phyloP scores from a whole-genome alignment of 2,888 invertebrate genomes.

The Drosophila acutilabella region DNA sequence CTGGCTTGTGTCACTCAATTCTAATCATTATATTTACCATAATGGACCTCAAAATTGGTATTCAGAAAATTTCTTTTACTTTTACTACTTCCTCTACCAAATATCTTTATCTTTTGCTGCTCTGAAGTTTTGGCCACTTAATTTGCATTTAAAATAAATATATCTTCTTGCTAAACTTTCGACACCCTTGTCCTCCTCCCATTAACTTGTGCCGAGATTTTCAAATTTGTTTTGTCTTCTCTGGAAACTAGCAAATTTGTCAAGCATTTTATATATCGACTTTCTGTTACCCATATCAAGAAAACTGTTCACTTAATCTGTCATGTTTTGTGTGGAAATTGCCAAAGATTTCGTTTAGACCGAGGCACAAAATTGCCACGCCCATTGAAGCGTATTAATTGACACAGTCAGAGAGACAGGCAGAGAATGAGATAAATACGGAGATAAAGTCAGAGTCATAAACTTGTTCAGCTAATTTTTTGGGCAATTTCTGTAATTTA shows the following conservation, averaged over 20 bases:
- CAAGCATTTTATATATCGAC: slow-evolving; percentile 17
- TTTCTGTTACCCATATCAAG: slow-evolving; percentile 56
- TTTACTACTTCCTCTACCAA: neutral
- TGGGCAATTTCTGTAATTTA: slow-evolving; percentile 36
- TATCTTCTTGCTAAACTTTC: slow-evolving; percentile 11
- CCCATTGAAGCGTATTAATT: slow-evolving; percentile 45
- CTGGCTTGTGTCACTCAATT: neutral
- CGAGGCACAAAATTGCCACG: slow-evolving; percentile 48
- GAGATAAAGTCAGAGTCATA: slow-evolving; percentile 30
- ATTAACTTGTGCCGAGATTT: neutral
- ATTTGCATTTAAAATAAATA: slow-evolving; percentile 35
- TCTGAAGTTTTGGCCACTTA: slow-evolving; percentile 12
- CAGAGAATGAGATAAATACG: neutral
- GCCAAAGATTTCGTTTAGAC: slow-evolving; percentile 37
- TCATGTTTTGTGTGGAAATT: slow-evolving; percentile 46
- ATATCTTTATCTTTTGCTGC: slow-evolving; percentile 4
- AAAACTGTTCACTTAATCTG: slow-evolving; percentile 53
- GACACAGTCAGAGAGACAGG: slow-evolving; percentile 5
- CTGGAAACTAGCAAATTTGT: slow-evolving; percentile 25
- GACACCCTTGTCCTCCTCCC: neutral
- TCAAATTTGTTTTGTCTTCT: slow-evolving; percentile 21
- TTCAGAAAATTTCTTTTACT: neutral
- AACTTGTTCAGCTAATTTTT: slow-evolving; percentile 32
- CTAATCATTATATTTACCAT: neutral
- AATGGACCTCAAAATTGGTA: neutral